Evolutionary conservation across 2,888 invertebrate genomes (phyloP).

Genomic region (Ornithoptera priamus): DNA sequence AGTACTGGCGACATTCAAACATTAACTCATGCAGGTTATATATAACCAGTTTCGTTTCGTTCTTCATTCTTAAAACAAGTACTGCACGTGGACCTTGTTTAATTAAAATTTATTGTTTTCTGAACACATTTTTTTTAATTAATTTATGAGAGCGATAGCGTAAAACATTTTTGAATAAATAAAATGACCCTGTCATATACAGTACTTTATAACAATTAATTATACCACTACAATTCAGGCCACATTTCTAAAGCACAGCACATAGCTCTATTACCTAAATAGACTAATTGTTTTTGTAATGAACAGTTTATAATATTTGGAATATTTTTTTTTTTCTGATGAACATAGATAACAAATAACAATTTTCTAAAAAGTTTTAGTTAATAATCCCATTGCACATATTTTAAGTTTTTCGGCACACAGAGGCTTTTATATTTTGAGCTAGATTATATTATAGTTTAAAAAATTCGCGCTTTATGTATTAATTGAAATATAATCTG

Average conservation of each 20-base stretch:
- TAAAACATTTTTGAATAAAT: constrained; percentile 61
- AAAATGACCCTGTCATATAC: constrained; percentile 67
- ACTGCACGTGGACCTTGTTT: background rate
- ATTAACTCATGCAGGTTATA: constrained; percentile 36
- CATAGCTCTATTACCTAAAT: background rate
- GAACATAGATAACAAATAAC: background rate
- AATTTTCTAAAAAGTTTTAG: background rate
- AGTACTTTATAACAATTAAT: constrained; percentile 33
- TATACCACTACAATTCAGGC: constrained; percentile 28
- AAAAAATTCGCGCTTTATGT: background rate
- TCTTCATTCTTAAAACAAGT: constrained; percentile 35
- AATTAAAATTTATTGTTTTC: constrained; percentile 41
- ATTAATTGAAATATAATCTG: background rate
- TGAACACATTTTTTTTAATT: constrained; percentile 49
- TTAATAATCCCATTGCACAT: background rate
- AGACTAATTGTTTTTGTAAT: background rate
- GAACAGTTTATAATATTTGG: no score
- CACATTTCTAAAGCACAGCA: constrained; percentile 1
- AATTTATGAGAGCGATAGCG: constrained; percentile 47
- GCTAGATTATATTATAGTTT: background rate
- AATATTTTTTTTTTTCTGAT: background rate
- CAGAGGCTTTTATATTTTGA: background rate
- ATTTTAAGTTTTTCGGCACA: background rate
- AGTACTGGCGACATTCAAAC: constrained; percentile 64
- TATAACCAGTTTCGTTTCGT: constrained; percentile 45